A percentile compares a stretch with the other conserved stretches of the same genome.
Conservation (phyloP, 2,797 vertebrate genomes). For the Monodelphis domestica region DNA sequence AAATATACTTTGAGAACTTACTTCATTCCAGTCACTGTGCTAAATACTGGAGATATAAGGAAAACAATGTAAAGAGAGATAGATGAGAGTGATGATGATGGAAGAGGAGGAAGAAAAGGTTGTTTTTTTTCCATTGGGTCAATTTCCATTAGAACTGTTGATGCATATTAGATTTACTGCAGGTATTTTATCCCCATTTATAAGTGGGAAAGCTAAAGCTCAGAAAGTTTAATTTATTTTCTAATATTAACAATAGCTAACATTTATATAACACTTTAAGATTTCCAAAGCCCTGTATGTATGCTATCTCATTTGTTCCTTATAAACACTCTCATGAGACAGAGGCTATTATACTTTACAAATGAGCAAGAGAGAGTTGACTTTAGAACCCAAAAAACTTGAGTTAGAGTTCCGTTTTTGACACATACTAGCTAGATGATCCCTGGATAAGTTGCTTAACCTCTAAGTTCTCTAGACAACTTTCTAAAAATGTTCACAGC, state of each 20-base stretch:
- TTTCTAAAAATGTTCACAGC: background rate
- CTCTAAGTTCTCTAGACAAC: background rate
- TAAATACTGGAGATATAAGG: background rate
- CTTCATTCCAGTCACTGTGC: background rate
- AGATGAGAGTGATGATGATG: background rate
- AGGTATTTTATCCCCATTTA: background rate
- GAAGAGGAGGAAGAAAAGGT: background rate
- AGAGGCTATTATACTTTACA: background rate
- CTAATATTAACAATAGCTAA: background rate
- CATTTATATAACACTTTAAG: background rate
- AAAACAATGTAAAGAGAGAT: background rate
- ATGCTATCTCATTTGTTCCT: background rate
- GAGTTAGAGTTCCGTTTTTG: background rate
- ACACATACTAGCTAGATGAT: background rate
- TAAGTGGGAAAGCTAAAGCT: background rate
- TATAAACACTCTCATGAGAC: background rate
- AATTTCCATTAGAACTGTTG: too few species aligned
- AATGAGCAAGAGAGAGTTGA: background rate
- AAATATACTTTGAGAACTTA: conserved; percentile 52
- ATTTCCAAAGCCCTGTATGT: background rate
- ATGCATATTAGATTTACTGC: too few species aligned
- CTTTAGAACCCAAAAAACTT: background rate
- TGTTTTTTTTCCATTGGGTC: too few species aligned
- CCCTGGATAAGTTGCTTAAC: background rate
- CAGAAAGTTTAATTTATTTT: background rate